A percentile compares a stretch with the other conserved stretches of the same genome.
Evolutionary conservation across 2,113 vertebrate genomes (phyloP).

Genomic region (Tachysurus vachellii): DNA sequence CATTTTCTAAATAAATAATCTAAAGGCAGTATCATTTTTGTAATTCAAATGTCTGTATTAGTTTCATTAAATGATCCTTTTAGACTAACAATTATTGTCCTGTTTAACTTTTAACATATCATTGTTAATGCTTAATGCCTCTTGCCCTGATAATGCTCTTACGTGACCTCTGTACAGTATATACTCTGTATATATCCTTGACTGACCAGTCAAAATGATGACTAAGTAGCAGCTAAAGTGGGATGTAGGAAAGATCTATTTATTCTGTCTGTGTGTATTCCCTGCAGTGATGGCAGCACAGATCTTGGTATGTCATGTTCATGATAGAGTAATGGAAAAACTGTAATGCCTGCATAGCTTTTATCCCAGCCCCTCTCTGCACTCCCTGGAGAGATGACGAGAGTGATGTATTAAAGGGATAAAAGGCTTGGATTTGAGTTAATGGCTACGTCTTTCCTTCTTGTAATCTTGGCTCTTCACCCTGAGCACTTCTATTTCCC

Average conservation of each 20-base stretch:
- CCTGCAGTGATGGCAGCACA: background rate
- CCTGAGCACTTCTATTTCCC: slow-evolving; percentile 36
- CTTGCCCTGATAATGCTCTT: background rate
- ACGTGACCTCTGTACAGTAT: background rate
- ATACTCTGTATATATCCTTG: background rate
- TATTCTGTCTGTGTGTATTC: background rate
- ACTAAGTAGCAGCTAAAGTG: background rate
- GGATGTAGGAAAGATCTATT: background rate
- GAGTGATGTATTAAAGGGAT: slow-evolving; percentile 39
- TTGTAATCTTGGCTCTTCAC: background rate
- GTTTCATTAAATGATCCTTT: background rate
- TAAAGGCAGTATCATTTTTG: background rate
- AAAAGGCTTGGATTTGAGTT: slow-evolving; percentile 48
- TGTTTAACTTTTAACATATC: background rate
- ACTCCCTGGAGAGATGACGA: background rate
- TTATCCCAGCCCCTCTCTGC: slow-evolving; percentile 3
- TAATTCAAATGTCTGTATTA: background rate
- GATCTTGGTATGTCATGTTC: background rate
- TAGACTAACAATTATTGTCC: background rate
- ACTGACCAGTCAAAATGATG: background rate
- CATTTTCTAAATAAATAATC: background rate
- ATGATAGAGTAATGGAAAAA: slow-evolving; percentile 6
- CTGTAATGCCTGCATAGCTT: background rate
- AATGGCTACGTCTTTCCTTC: slow-evolving; percentile 45
- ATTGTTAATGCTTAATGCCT: background rate